phyloP scores from a whole-genome alignment of 2,797 vertebrate species.

The Aphelocoma californica region DNA sequence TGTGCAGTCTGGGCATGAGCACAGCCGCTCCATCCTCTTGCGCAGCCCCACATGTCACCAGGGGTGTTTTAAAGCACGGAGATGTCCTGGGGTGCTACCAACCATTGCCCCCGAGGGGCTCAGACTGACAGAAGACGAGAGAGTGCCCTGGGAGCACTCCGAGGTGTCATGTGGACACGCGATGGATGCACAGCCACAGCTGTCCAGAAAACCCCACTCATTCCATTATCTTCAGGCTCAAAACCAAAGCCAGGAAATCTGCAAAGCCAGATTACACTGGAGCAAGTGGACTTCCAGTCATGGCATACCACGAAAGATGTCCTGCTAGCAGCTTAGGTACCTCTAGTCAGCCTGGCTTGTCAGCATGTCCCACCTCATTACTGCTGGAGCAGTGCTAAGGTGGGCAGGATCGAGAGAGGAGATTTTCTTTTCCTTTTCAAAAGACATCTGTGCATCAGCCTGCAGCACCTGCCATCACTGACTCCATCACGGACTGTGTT shows the following conservation, averaged over 20 bases:
- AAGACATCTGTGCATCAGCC: background rate
- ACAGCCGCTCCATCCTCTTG: fast-evolving
- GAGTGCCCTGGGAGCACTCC: background rate
- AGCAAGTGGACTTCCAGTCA: background rate
- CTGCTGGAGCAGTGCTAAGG: background rate
- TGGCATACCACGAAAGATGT: background rate
- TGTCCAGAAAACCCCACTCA: background rate
- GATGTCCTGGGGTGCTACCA: background rate
- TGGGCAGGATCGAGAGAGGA: background rate
- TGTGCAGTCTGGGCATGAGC: fast-evolving
- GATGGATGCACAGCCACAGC: background rate
- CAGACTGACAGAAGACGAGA: fast-evolving
- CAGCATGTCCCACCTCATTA: background rate
- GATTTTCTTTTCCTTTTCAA: background rate
- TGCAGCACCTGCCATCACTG: background rate
- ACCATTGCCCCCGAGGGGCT: fast-evolving
- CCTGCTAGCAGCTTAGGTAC: background rate
- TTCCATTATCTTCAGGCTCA: background rate
- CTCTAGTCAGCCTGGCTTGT: background rate
- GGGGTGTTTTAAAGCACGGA: fast-evolving
- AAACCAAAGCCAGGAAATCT: background rate
- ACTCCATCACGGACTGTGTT: fast-evolving
- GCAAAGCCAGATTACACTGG: background rate
- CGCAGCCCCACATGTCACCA: fast-evolving
- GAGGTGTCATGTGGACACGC: fast-evolving